Percentiles rank a stretch among this genome's conserved stretches.
Conservation (phyloP, 2,888 invertebrate genomes). For the Thelaira solivaga region DNA sequence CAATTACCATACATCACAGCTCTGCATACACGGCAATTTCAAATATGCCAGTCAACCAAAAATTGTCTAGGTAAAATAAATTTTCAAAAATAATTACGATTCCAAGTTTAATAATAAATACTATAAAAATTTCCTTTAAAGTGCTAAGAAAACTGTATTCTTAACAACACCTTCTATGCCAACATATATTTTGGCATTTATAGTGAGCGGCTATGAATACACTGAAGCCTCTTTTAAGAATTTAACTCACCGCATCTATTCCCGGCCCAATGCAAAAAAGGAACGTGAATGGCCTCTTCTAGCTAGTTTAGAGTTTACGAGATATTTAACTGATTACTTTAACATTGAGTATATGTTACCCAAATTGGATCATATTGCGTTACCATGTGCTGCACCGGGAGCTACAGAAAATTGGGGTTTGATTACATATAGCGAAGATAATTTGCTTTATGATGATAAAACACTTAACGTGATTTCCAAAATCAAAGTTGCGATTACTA, state of each 20-base stretch:
- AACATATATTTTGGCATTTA: slow-evolving; percentile 87
- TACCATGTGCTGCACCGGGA: slow-evolving; percentile 89
- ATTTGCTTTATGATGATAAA: slow-evolving; percentile 69
- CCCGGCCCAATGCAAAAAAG: not conserved
- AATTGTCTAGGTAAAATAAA: slow-evolving; percentile 57
- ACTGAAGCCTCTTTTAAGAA: slow-evolving; percentile 72
- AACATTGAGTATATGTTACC: slow-evolving; percentile 85
- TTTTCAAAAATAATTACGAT: not conserved
- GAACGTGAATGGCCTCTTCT: not conserved
- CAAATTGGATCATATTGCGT: slow-evolving; percentile 91
- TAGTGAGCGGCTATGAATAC: slow-evolving; percentile 81
- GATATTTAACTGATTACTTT: slow-evolving; percentile 84
- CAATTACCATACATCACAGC: slow-evolving; percentile 71
- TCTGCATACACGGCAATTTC: slow-evolving; percentile 71
- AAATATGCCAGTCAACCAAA: slow-evolving; percentile 77
- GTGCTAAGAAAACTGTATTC: slow-evolving; percentile 68
- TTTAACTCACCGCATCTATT: not conserved
- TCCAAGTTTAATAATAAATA: not conserved
- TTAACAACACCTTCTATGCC: slow-evolving; percentile 82
- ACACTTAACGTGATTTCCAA: slow-evolving; percentile 70
- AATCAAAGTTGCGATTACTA: slow-evolving; percentile 78
- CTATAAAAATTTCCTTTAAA: not conserved
- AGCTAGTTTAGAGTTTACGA: slow-evolving; percentile 82
- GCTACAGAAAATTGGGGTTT: slow-evolving; percentile 98
- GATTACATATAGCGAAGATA: slow-evolving; percentile 80